Conservation (phyloP, 2,113 vertebrate genomes). For the Lichenostomus cassidix region DNA sequence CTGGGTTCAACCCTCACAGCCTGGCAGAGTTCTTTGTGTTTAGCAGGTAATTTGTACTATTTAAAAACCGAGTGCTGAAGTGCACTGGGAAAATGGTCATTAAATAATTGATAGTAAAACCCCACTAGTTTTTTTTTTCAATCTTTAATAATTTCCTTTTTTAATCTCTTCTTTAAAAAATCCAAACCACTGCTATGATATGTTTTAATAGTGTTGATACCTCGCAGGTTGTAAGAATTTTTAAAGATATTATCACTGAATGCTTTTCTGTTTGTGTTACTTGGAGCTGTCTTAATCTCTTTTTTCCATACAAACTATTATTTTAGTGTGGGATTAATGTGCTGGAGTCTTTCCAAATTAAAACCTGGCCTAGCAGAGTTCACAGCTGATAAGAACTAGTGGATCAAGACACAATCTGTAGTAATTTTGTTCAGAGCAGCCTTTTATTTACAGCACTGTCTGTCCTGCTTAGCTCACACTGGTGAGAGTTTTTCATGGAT, state of each 20-base stretch:
- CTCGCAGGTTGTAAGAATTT: not conserved
- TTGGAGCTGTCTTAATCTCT: not conserved
- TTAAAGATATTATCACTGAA: not conserved
- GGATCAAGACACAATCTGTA: not conserved
- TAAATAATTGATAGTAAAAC: not conserved
- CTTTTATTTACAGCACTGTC: not conserved
- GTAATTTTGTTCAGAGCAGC: not conserved
- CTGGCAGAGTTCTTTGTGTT: not conserved
- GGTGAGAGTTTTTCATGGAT: not conserved
- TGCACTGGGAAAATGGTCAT: not conserved
- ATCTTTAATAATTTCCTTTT: not conserved
- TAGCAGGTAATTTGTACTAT: not conserved
- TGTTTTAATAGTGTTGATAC: not conserved
- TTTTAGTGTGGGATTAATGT: not conserved
- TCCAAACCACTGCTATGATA: not conserved
- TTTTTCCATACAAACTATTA: not conserved
- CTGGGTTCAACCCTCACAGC: accelerated
- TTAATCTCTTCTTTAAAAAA: not conserved
- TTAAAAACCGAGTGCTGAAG: not conserved
- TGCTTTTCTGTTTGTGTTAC: not conserved
- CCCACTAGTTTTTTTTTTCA: not conserved
- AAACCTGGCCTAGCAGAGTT: not conserved
- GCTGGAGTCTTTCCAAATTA: not conserved
- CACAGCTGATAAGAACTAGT: not conserved
- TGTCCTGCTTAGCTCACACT: not conserved